These are phyloP conservation scores for Coecobrya sp. DNA, from an alignment of 2,888 invertebrate genomes.

Conservation along the genomic window DNA sequence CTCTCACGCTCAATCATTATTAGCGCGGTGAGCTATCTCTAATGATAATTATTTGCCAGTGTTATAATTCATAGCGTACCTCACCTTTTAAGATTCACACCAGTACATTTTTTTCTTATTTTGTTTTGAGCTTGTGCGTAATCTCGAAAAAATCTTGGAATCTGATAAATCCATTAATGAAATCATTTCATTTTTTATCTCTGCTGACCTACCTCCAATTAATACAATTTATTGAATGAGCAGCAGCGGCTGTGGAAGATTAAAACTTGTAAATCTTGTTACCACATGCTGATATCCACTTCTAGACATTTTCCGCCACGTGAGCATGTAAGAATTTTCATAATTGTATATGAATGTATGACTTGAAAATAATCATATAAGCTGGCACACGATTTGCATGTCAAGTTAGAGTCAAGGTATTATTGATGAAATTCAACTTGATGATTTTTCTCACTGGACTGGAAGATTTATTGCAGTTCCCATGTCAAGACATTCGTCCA, in stretches of 20 bases:
- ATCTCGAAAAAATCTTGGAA: constrained; percentile 24
- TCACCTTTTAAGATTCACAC: not conserved
- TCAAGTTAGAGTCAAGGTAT: no score
- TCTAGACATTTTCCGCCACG: no score
- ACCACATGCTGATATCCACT: not conserved
- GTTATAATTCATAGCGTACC: no score
- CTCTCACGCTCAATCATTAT: not conserved
- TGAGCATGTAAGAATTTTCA: no score
- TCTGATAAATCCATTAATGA: constrained; percentile 41
- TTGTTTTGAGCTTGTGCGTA: no score
- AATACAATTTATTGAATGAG: not conserved
- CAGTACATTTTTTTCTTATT: not conserved
- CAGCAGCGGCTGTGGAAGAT: not conserved
- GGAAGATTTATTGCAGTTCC: no score
- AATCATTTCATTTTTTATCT: not conserved
- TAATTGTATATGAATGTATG: no score
- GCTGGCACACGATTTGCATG: no score
- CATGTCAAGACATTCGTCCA: no score
- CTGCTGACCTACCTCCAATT: not conserved
- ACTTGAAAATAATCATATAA: no score
- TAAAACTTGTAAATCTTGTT: not conserved
- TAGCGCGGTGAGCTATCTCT: not conserved
- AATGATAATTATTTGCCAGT: not conserved
- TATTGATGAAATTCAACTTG: no score
- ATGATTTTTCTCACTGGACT: no score